Base-by-base conservation (phyloP, 2,113 vertebrate species). In the Cheirogaleus medius region DNA sequence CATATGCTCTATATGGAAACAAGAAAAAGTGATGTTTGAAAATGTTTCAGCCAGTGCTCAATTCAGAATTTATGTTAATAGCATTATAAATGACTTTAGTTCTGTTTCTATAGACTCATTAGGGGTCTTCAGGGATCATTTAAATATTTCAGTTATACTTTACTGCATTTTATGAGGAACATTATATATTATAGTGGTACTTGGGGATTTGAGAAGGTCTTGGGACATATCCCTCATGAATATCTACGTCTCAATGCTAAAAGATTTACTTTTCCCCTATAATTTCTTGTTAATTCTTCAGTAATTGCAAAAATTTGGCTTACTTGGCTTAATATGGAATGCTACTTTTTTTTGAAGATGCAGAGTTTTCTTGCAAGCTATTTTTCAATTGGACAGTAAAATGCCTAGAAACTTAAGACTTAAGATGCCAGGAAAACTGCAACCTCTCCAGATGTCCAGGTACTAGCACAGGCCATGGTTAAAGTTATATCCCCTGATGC, bases 91-190 rank as follows among this genome's bases (percentile, higher is more conserved):
- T 78, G 58, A 95, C 89, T 94, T 88, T 42, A 49, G 87, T 58
- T 97, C 97, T 91, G 64, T 89, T 95, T 95, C 95, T 96, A 94
- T 90, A 93, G 97, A 96, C 89, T 96, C 91, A 90, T 96, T 96
- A 96, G 52, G n/a, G 68, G 63, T 89, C 98, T 89, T 85, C 37
- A 6, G 97, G 96, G 97, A 97, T 95, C 83, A 1, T 77, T 96
- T 95, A 96, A 95, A 97, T 95, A 95, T 76, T 96, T 95, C 91
- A 90, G 97, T 87, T 87, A 85, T 90, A 95, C 49, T 93, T 97
- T 93, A 83, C 56, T 90, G 74, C 89, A 81, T 90, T 97, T 93
- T 97, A 94, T 76, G 94, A 95, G 84, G 91, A 92, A 97, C 93
- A 87, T 95, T 92, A 95, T 90, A 95, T 54, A 86, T 91, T 94